A percentile compares a stretch with the other conserved stretches of the same genome.
phyloP scores from a whole-genome alignment of 2,797 vertebrate species.

The Carduelis carduelis region DNA sequence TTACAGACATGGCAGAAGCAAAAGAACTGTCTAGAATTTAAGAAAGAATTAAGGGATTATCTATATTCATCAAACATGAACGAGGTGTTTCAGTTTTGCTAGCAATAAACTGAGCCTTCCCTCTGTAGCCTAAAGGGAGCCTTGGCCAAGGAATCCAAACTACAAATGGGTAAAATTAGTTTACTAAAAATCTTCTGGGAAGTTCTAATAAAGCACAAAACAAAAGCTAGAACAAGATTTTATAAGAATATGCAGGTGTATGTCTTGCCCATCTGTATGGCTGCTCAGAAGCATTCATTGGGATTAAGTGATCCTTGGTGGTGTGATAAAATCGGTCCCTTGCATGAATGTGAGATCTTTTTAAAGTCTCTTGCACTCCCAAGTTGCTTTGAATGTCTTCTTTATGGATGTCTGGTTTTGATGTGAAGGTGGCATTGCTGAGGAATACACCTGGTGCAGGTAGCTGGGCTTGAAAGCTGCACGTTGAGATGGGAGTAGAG shows the following conservation, averaged over 20 bases:
- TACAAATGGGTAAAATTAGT: not conserved
- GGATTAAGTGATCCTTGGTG: not conserved
- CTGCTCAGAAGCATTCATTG: not conserved
- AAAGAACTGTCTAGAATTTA: not conserved
- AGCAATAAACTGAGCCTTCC: not conserved
- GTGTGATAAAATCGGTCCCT: not conserved
- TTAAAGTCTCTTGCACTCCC: not conserved
- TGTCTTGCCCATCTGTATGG: not conserved
- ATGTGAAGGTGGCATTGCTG: accelerated
- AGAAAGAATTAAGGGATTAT: not conserved
- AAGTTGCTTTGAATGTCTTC: not conserved
- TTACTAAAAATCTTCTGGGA: not conserved
- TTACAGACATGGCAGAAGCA: not conserved
- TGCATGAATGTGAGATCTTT: accelerated
- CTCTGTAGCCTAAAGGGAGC: not conserved
- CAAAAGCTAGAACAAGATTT: not conserved
- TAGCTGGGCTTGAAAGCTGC: not conserved
- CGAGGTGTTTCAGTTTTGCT: not conserved
- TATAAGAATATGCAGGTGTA: not conserved
- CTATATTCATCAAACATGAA: not conserved
- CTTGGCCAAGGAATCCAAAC: not conserved
- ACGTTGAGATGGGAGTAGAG: not conserved
- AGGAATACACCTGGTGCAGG: not conserved
- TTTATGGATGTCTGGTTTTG: not conserved
- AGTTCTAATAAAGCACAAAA: not conserved